These are phyloP conservation scores for Tichodroma muraria DNA, from an alignment of 2,113 vertebrate species.

Conservation along the genomic window DNA sequence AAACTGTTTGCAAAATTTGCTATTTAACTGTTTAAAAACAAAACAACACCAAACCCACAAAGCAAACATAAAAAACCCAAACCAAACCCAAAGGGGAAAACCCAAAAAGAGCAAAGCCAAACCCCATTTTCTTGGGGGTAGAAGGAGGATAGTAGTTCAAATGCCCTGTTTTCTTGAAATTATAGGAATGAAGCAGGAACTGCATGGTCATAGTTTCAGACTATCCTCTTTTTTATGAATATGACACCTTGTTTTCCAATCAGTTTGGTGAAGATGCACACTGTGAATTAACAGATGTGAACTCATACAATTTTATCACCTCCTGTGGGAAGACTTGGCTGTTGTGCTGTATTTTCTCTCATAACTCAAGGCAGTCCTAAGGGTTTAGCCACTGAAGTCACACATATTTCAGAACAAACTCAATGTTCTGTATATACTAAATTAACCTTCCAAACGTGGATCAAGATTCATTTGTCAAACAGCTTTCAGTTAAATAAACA, in stretches of 20 bases:
- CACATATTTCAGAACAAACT: background rate
- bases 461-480: background rate
- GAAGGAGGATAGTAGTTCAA: background rate
- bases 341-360: background rate
- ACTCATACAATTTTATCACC: background rate
- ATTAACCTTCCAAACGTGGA: background rate
- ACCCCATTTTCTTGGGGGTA: rapidly evolving
- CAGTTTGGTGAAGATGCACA: background rate
- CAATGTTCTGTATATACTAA: background rate
- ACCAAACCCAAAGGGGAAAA: background rate
- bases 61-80: background rate
- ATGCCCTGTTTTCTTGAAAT: background rate
- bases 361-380: background rate
- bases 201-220: background rate
- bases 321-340: background rate
- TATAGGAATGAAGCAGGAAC: background rate
- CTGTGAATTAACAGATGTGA: background rate
- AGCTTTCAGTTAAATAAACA: background rate
- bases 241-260: background rate
- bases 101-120: background rate
- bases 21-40: background rate
- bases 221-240: background rate
- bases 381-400: background rate
- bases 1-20: background rate
- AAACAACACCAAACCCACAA: background rate